phyloP scores from a whole-genome alignment of 2,888 invertebrate species.

The Nudaria mundana region DNA sequence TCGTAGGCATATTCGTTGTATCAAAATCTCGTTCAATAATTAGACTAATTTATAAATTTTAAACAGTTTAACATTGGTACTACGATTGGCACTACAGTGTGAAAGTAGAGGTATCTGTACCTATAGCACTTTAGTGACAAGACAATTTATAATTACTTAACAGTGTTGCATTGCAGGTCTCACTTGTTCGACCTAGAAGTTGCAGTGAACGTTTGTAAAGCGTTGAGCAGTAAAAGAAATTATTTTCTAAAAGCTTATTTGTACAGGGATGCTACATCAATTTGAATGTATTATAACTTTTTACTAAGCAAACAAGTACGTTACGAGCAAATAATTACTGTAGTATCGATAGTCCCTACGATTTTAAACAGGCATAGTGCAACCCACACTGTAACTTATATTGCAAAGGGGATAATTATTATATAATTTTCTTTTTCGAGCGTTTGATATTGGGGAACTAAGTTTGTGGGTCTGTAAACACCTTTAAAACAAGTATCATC shows the following conservation, averaged over 20 bases:
- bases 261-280: not conserved
- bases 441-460: too few relatives aligned
- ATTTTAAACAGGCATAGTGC: too few relatives aligned
- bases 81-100: not conserved
- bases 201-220: constrained; percentile 18
- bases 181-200: constrained; percentile 6
- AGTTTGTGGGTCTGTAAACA: too few relatives aligned
- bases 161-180: constrained; percentile 5
- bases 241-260: constrained; percentile 16
- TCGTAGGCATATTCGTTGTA: too few relatives aligned
- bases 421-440: too few relatives aligned
- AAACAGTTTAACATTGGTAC: not conserved
- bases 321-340: not conserved
- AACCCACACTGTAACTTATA: too few relatives aligned
- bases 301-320: too few relatives aligned
- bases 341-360: too few relatives aligned
- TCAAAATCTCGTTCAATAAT: not conserved
- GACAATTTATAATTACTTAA: constrained; percentile 1
- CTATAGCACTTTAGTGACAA: not conserved
- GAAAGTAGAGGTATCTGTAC: not conserved
- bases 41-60: not conserved
- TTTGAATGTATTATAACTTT: not conserved
- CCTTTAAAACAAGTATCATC: too few relatives aligned
- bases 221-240: constrained; percentile 22
- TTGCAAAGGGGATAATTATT: too few relatives aligned